Conservation (phyloP, 2,888 invertebrate genomes). For the Craniophora ligustri region DNA sequence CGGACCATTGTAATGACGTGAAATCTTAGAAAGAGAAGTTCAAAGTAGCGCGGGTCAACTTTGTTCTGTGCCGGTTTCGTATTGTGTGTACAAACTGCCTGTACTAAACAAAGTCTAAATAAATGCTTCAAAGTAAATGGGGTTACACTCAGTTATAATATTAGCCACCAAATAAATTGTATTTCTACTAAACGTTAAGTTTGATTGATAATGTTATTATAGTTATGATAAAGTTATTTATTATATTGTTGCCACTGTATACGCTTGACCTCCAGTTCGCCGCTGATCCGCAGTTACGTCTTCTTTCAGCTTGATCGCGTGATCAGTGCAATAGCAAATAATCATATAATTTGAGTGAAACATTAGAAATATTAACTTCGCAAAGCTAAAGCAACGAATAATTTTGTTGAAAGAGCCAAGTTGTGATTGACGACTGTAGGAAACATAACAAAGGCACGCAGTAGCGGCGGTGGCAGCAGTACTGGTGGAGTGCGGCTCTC, state of each 20-base stretch:
- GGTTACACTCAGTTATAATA: too few relatives aligned
- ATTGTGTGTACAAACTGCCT: conserved; percentile 9
- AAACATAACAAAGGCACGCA: neutral
- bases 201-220: too few relatives aligned
- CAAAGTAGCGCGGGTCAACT: conserved; percentile 19
- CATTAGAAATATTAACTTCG: neutral
- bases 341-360: neutral
- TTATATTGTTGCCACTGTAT: too few relatives aligned
- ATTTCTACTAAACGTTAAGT: too few relatives aligned
- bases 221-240: too few relatives aligned
- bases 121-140: neutral
- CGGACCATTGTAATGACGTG: conserved; percentile 4
- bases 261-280: too few relatives aligned
- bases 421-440: neutral
- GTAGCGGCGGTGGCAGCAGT: too few relatives aligned
- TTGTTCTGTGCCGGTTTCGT: conserved; percentile 28
- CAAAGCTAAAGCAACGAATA: neutral
- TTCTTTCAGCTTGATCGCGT: too few relatives aligned
- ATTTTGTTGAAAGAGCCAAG: neutral
- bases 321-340: too few relatives aligned
- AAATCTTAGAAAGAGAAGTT: conserved; percentile 13
- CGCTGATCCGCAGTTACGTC: too few relatives aligned
- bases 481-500: too few relatives aligned
- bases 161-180: too few relatives aligned
- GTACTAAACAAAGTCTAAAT: neutral